These are phyloP conservation scores for Cebidichthys violaceus DNA, from an alignment of 2,113 vertebrate species.

Conservation along the genomic window DNA sequence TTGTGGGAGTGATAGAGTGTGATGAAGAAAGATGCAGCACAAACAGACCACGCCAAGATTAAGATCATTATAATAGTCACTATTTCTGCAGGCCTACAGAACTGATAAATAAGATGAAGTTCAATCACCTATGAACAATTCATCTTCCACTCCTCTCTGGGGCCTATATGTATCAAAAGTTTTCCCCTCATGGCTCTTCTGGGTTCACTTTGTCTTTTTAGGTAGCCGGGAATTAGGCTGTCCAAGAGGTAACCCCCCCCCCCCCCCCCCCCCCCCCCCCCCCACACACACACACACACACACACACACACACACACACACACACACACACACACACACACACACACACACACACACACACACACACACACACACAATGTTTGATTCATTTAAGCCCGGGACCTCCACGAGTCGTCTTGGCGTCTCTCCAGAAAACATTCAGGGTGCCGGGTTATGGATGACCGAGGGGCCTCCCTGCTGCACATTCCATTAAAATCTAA, in stretches of 20 bases:
- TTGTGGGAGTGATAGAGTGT: conserved; percentile 22
- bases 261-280: no score
- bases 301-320: not conserved
- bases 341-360: not conserved
- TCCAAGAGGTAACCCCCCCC: no score
- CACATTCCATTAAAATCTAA: conserved; percentile 76
- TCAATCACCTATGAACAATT: not conserved
- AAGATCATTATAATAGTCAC: not conserved
- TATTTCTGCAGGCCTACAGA: not conserved
- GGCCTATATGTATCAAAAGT: not conserved
- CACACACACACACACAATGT: not conserved
- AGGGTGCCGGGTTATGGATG: conserved; percentile 63
- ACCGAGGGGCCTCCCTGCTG: conserved; percentile 48
- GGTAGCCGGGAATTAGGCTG: conserved; percentile 8
- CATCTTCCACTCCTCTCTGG: not conserved
- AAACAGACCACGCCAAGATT: not conserved
- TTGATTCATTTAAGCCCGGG: conserved; percentile 49
- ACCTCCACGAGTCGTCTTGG: conserved; percentile 22
- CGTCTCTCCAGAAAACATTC: conserved; percentile 51
- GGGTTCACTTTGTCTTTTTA: conserved; percentile 21
- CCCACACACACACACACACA: not conserved
- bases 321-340: no score
- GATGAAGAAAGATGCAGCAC: conserved; percentile 10
- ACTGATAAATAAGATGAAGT: not conserved
- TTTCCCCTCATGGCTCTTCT: not conserved